A percentile compares a stretch with the other conserved stretches of the same genome.
phyloP scores from a whole-genome alignment of 2,797 vertebrate species.

The Mormyrus hasselquistii region DNA sequence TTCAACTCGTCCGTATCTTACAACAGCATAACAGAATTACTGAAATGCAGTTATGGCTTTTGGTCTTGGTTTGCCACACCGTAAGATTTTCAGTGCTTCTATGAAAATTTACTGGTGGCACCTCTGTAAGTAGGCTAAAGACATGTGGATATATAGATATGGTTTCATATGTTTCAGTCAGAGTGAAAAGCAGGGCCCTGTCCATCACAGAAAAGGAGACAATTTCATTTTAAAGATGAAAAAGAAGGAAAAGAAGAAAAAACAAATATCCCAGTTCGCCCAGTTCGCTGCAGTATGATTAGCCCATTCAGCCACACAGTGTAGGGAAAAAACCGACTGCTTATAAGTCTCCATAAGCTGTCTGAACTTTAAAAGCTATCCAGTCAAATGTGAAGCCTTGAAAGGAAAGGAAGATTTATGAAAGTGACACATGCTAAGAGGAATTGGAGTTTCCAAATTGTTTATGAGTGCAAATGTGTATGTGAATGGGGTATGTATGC shows the following conservation, averaged over 20 bases:
- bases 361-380: background rate
- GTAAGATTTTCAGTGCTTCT: background rate
- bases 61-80: background rate
- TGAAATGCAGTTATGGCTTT: background rate
- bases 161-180: background rate
- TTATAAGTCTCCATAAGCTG: background rate
- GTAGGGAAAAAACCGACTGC: background rate
- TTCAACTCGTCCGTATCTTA: background rate
- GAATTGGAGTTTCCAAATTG: background rate
- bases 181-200: background rate
- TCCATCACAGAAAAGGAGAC: background rate
- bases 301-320: background rate
- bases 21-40: background rate
- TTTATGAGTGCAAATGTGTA: background rate
- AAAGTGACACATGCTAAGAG: background rate
- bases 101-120: background rate
- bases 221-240: background rate
- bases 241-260: background rate
- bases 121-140: background rate
- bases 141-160: background rate
- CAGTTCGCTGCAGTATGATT: background rate
- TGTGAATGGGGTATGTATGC: too few species aligned
- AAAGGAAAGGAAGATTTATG: background rate
- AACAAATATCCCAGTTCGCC: too few species aligned
- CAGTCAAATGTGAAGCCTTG: background rate